Base-by-base conservation (phyloP, 2,888 invertebrate genomes). In the Adelphocoris suturalis region DNA sequence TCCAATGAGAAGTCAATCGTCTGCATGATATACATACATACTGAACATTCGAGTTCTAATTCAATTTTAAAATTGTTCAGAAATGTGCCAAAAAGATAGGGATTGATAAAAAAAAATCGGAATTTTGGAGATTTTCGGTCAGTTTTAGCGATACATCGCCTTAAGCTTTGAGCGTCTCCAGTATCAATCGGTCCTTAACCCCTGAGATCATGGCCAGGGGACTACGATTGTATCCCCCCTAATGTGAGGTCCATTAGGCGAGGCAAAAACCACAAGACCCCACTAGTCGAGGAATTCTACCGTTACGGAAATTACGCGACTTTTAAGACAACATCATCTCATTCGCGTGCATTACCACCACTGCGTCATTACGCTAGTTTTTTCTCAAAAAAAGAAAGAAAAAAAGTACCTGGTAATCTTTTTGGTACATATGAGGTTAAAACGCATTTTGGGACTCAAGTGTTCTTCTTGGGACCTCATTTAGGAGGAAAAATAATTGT, bases 321-420 rank as follows among this genome's bases (percentile, higher is more conserved):
- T 61, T 61, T 61, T 61, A 61, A 61, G 61, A 19, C 19, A 2
- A 9, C 61, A 61, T 61, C 61, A 19, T 61, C 61, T 52, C 52
- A 13, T 61, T 61, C 61, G 61, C 61, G 61, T 61, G 61, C 61
- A 61, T 61, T 61, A 61, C 61, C n/a, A n/a, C 61, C 61, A 61
- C n/a, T 9, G 61, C 19, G 16, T 61, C 61, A 61, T 61, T 61
- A 19, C 19, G 14, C 61, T n/a, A 1, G 61, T 61, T 61, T 61
- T 57, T 57, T 16, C 11, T 4, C 11, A 57, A 14, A 57, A 57
- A 4, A 61, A 16, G 13, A 52, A 52, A 14, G 2, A 52, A 14
- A 14, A 16, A 14, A 14, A n/a, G n/a, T n/a, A n/a, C n/a, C n/a
- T n/a, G 52, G 3, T 2, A 14, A 7, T 52, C 2, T 11, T 14